phyloP scores from a whole-genome alignment of 2,888 invertebrate genomes.

The Cheilosia pagana region DNA sequence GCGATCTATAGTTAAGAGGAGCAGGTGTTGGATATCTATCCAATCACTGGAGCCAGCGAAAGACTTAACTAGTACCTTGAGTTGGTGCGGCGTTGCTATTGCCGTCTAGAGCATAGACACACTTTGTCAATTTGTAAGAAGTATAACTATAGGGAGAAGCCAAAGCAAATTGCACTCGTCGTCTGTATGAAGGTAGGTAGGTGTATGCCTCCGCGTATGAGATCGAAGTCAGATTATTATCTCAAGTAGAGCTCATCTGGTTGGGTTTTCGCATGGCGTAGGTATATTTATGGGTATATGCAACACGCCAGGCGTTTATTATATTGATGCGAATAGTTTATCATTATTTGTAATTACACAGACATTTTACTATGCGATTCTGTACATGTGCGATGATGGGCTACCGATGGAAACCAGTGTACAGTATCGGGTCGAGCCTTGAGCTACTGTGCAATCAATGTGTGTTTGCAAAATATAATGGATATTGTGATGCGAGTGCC shows the following conservation, averaged over 20 bases:
- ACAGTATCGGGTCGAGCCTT: constrained; percentile 42
- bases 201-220: constrained; percentile 43
- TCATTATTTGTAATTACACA: constrained; percentile 72
- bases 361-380: constrained; percentile 38
- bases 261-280: constrained; percentile 19
- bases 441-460: constrained; percentile 47
- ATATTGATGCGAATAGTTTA: constrained; percentile 75
- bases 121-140: constrained; percentile 71
- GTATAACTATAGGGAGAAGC: constrained; percentile 59
- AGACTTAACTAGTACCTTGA: constrained; percentile 67
- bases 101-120: constrained; percentile 41
- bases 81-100: background rate
- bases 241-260: constrained; percentile 73
- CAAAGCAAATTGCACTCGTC: constrained; percentile 69
- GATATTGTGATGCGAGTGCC: constrained; percentile 10
- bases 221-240: constrained; percentile 71
- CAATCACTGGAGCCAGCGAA: constrained; percentile 56
- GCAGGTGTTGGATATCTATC: constrained; percentile 75
- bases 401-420: constrained; percentile 30
- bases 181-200: constrained; percentile 12
- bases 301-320: constrained; percentile 67
- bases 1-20: constrained; percentile 62
- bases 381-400: constrained; percentile 40
- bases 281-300: constrained; percentile 1
- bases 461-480: constrained; percentile 6